Conservation (phyloP, 2,888 invertebrate genomes). For the Plagodis pulveraria region DNA sequence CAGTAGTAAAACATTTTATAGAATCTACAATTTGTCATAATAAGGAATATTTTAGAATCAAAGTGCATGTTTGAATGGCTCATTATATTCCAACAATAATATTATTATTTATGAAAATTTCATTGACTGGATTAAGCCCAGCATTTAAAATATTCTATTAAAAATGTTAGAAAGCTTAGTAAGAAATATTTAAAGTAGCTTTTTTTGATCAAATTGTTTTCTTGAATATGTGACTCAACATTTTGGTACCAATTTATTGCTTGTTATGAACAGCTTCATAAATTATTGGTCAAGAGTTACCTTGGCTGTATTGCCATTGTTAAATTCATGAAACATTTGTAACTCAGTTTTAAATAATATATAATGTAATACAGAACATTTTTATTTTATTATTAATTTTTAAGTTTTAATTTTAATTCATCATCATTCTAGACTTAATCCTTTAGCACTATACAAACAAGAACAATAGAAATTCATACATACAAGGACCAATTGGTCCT, state of each 20-base stretch:
- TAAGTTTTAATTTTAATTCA: no score
- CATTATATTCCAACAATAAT: slow-evolving; percentile 57
- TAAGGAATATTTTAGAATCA: slow-evolving; percentile 24
- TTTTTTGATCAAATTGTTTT: slow-evolving; percentile 81
- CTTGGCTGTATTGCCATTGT: slow-evolving; percentile 72
- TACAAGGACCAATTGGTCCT: no score
- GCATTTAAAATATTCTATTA: slow-evolving; percentile 78
- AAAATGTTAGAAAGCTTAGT: slow-evolving; percentile 79
- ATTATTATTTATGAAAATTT: slow-evolving; percentile 39
- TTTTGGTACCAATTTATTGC: slow-evolving; percentile 71
- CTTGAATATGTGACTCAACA: slow-evolving; percentile 76
- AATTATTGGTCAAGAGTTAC: slow-evolving; percentile 65
- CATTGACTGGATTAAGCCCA: slow-evolving; percentile 73
- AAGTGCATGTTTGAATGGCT: slow-evolving; percentile 75
- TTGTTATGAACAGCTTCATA: slow-evolving; percentile 66
- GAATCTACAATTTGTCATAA: slow-evolving; percentile 14
- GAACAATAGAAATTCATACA: no score
- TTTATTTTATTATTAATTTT: slow-evolving; percentile 43
- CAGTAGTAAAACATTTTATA: slow-evolving; percentile 8
- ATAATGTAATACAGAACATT: slow-evolving; percentile 74
- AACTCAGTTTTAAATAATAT: slow-evolving; percentile 81
- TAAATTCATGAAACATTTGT: slow-evolving; percentile 77
- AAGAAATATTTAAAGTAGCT: slow-evolving; percentile 77
- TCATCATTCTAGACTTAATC: no score
- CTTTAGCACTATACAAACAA: no score